These are phyloP conservation scores for Sinocyclocheilus anophthalmus DNA, from an alignment of 2,113 vertebrate genomes.

Conservation along the genomic window DNA sequence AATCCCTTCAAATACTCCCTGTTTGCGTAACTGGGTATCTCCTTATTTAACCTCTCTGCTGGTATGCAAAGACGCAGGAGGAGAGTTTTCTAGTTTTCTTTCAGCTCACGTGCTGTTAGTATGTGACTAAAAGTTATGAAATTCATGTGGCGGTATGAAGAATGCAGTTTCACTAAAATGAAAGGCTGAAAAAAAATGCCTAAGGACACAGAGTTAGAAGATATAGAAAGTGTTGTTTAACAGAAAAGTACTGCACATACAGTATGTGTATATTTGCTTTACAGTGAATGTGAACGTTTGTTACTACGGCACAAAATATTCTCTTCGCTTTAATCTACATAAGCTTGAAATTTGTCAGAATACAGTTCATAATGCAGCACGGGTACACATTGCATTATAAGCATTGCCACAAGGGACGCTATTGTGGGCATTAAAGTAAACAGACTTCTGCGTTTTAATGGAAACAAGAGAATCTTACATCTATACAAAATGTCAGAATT, in stretches of 20 bases:
- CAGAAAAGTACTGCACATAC: not conserved
- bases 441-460: too few species aligned
- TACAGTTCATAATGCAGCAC: too few species aligned
- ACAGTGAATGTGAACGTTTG: too few species aligned
- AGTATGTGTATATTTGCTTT: not conserved
- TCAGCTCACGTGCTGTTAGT: constrained; percentile 31
- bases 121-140: constrained; percentile 12
- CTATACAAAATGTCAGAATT: too few species aligned
- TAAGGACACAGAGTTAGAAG: not conserved
- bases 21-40: constrained; percentile 1
- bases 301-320: too few species aligned
- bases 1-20: too few species aligned
- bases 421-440: too few species aligned
- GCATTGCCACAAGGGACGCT: too few species aligned
- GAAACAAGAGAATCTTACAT: too few species aligned
- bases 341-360: too few species aligned
- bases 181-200: not conserved
- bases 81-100: constrained; percentile 3
- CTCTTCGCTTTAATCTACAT: too few species aligned
- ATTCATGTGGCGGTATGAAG: not conserved
- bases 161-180: not conserved
- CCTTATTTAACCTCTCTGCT: constrained; percentile 31
- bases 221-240: not conserved
- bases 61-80: not conserved
- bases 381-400: too few species aligned